Percentiles rank a stretch among this genome's conserved stretches.
phyloP scores from a whole-genome alignment of 2,113 vertebrate species.

The Sakesphorus luctuosus region DNA sequence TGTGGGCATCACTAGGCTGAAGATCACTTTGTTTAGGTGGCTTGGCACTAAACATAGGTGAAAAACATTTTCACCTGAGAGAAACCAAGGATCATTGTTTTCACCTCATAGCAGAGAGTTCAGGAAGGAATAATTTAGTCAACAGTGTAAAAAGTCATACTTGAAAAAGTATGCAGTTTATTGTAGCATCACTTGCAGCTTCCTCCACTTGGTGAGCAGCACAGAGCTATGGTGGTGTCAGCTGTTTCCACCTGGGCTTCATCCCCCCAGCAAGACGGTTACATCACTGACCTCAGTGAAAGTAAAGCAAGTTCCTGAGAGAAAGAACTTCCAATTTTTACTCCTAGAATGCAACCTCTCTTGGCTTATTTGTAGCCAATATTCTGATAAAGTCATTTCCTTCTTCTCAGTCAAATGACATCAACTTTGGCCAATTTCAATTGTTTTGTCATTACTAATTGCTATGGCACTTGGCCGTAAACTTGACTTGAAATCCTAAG shows the following conservation, averaged over 20 bases:
- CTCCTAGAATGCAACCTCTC: conserved; percentile 4
- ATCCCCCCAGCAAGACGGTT: not conserved
- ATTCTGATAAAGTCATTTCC: conserved; percentile 60
- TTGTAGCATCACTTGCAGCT: not conserved
- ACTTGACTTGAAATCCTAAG: not conserved
- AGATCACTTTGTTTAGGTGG: not conserved
- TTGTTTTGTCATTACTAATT: conserved; percentile 52
- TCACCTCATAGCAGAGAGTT: not conserved
- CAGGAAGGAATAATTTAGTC: not conserved
- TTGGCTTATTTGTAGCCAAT: conserved; percentile 45
- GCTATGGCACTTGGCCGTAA: not conserved
- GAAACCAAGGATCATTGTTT: not conserved
- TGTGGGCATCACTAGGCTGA: not conserved
- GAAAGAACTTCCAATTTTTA: conserved; percentile 30
- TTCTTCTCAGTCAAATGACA: not conserved
- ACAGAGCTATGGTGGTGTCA: rapidly evolving
- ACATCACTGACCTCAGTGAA: not conserved
- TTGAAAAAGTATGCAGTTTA: not conserved
- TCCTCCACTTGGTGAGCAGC: not conserved
- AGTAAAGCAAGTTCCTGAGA: conserved; percentile 25
- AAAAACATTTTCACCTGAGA: not conserved
- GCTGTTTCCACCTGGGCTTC: not conserved
- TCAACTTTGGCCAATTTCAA: not conserved
- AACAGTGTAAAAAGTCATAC: not conserved
- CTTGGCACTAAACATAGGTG: not conserved